Base-by-base conservation (phyloP, 2,888 invertebrate genomes). In the Chaitophorus viminalis region DNA sequence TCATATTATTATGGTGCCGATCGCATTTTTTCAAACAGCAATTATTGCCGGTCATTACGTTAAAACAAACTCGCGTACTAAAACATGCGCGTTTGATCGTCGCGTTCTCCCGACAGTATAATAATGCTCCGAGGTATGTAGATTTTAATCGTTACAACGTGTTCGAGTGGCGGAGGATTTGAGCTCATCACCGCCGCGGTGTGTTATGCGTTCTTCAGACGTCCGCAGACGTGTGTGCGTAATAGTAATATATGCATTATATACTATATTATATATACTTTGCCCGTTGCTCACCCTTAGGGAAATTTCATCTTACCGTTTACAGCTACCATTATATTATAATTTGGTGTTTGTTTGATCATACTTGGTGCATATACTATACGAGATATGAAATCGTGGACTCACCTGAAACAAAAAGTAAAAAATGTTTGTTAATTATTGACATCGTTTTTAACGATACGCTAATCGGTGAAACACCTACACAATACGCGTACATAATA, bases 361-460 rank as follows among this genome's bases (percentile, higher is more conserved):
- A 70, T n/a, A 29, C 29, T n/a, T n/a, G n/a, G n/a, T n/a, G n/a
- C n/a, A n/a, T n/a, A n/a, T n/a, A n/a, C n/a, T n/a, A 60, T 25
- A 25, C 60, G 60, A 60, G 60, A 70, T 60, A 25, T 60, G 60
- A 60, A 70, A 60, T 60, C 14, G 70, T 31, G 31, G 14, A 70
- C 70, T 70, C 70, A 70, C 70, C 70, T 70, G 70, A 70, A 70
- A 70, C 70, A 17, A 17, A 70, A 70, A 11, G n/a, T n/a, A 65
- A 70, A 31, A 70, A 14, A 9, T 4, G 29, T 68, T 68, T 14
- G 70, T 70, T 29, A 70, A 17, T 70, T 70, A n/a, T n/a, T 70
- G 5, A 60, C 0, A 60, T 6, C 21, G 60, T 21, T 60, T 11
- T 60, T 60, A 4, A 5, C 60, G 60, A 18, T 18, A 60, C 21